A percentile compares a stretch with the other conserved stretches of the same genome.
These are phyloP conservation scores for Asteroscopus sphinx DNA, from an alignment of 2,888 invertebrate genomes.

Conservation along the genomic window DNA sequence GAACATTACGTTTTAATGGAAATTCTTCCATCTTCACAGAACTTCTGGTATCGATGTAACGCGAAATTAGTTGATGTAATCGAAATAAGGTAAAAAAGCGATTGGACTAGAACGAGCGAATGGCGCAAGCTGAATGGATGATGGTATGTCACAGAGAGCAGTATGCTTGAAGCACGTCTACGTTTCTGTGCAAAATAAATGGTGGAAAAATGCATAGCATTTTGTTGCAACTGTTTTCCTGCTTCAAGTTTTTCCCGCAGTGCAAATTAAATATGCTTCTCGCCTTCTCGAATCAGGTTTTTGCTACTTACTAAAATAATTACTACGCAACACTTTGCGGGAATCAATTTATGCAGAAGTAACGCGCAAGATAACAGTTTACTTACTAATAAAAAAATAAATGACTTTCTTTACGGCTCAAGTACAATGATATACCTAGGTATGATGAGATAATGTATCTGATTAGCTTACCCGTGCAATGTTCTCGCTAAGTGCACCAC, in stretches of 20 bases:
- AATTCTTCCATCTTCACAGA: conserved; percentile 71
- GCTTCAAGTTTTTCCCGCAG: conserved; percentile 34
- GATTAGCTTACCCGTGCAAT: conserved; percentile 69
- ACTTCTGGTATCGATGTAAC: conserved; percentile 75
- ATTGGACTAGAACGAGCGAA: conserved; percentile 68
- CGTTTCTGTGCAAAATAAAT: conserved; percentile 26
- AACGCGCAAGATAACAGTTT: conserved; percentile 29
- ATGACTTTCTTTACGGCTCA: conserved; percentile 26
- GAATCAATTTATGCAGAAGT: conserved; percentile 9
- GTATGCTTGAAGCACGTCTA: conserved; percentile 26
- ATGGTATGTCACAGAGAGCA: conserved; percentile 61
- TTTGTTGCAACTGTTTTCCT: conserved; percentile 52
- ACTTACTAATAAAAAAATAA: conserved; percentile 13
- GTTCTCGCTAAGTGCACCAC: conserved; percentile 66
- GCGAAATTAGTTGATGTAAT: conserved; percentile 80
- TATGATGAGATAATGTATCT: conserved; percentile 57
- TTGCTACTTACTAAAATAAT: conserved; percentile 19
- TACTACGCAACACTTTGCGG: conserved; percentile 15
- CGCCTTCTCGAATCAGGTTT: conserved; percentile 14
- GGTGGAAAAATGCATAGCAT: conserved; percentile 35
- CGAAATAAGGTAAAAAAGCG: conserved; percentile 74
- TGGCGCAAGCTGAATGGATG: conserved; percentile 71
- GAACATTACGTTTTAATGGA: conserved; percentile 77
- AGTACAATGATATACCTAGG: conserved; percentile 33
- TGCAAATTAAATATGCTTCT: conserved; percentile 14